Evolutionary conservation across 2,888 invertebrate genomes (phyloP).

Genomic region (Ariolimax columbianus): DNA sequence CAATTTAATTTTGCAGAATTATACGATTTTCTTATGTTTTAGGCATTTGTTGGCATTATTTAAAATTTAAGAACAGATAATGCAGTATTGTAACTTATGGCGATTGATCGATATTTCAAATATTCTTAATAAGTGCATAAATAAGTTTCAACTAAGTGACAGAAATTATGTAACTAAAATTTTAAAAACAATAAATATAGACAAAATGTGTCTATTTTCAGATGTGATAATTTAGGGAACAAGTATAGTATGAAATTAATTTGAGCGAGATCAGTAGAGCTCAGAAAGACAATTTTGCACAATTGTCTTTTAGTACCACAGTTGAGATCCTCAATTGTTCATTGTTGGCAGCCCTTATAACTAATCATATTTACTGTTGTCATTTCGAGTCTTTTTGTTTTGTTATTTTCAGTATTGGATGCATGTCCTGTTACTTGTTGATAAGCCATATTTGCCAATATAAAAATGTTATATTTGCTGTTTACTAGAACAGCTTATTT

Average conservation of each 20-base stretch:
- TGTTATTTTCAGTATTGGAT: background rate
- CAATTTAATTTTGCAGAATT: too few species aligned
- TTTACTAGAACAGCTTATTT: background rate
- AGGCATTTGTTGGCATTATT: too few species aligned
- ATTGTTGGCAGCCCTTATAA: background rate
- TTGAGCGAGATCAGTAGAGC: background rate
- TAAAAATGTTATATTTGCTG: background rate
- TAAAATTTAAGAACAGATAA: too few species aligned
- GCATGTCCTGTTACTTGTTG: slow-evolving; percentile 4
- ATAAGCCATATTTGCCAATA: slow-evolving; percentile 12
- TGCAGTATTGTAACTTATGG: too few species aligned
- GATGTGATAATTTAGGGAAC: background rate
- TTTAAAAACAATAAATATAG: background rate
- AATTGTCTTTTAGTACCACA: background rate
- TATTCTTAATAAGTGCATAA: background rate
- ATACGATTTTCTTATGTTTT: too few species aligned
- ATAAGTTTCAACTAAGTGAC: background rate
- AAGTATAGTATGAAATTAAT: too few species aligned
- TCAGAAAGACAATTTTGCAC: background rate
- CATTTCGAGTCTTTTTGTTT: background rate
- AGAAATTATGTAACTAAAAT: background rate
- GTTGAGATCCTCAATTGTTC: background rate
- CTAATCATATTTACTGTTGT: background rate
- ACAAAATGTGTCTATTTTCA: background rate
- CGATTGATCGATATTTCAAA: background rate